phyloP scores from a whole-genome alignment of 2,888 invertebrate species.

The Cryptosula pallasiana region DNA sequence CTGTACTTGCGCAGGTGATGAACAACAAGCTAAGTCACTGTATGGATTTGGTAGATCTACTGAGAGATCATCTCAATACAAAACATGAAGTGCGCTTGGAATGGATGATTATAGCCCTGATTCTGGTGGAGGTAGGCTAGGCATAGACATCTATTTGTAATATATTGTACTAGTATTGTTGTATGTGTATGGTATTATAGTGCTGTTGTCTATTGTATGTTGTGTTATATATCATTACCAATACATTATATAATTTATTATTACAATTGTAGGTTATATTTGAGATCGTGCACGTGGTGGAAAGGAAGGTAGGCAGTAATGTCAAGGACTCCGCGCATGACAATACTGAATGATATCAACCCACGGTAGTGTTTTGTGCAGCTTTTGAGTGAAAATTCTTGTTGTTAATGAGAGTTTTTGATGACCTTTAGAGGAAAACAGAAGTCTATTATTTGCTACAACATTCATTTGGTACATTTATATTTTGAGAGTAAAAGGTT shows the following conservation, averaged over 20 bases:
- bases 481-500: no score
- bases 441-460: no score
- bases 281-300: constrained; percentile 32
- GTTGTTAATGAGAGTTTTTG: not conserved
- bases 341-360: not conserved
- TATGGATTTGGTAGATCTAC: constrained; percentile 79
- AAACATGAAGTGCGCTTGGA: constrained; percentile 86
- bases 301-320: constrained; percentile 27
- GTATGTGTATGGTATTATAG: no score
- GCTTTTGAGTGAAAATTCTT: not conserved
- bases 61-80: constrained; percentile 85
- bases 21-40: constrained; percentile 94
- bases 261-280: constrained; percentile 32
- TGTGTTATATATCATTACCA: not conserved
- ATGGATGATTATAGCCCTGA: constrained; percentile 94
- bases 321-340: not conserved
- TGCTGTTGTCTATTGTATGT: not conserved
- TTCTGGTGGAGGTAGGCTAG: constrained; percentile 79
- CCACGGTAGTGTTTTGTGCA: not conserved
- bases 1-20: constrained; percentile 83
- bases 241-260: not conserved
- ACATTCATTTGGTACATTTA: no score
- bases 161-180: no score
- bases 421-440: no score
- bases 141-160: not conserved